These are phyloP conservation scores for Tauraco erythrolophus DNA, from an alignment of 2,113 vertebrate genomes.

Conservation along the genomic window DNA sequence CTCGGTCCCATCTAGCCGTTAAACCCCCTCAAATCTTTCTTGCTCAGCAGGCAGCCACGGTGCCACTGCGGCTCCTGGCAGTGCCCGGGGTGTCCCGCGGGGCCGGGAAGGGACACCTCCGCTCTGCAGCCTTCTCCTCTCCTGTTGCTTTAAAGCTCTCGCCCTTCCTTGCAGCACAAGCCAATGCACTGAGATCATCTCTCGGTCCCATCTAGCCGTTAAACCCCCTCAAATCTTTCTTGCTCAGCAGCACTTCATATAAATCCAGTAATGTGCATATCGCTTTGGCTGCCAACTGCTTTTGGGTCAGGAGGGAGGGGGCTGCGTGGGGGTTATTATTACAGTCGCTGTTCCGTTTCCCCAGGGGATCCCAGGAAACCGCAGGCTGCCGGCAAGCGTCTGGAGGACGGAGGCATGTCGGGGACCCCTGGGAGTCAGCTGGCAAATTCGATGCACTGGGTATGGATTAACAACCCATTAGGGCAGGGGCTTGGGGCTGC, in stretches of 20 bases:
- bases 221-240: slow-evolving; percentile 72
- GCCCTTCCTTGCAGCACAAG: not conserved
- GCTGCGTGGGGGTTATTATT: not conserved
- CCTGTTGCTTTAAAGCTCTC: slow-evolving; percentile 17
- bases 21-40: slow-evolving; percentile 72
- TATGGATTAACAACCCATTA: slow-evolving; percentile 57
- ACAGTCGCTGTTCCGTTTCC: not conserved
- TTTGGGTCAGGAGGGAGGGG: not conserved
- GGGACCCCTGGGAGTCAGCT: slow-evolving; percentile 8
- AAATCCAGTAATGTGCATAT: slow-evolving; percentile 67
- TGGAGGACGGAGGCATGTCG: not conserved
- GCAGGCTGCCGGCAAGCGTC: not conserved
- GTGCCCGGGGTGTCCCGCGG: rapidly evolving
- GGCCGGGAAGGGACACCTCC: not conserved
- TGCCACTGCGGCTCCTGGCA: rapidly evolving
- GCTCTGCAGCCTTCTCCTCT: not conserved
- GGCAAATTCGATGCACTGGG: slow-evolving; percentile 18
- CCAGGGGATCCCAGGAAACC: not conserved
- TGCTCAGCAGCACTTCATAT: slow-evolving; percentile 72
- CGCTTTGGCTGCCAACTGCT: slow-evolving; percentile 57
- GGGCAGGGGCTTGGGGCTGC: slow-evolving; percentile 12
- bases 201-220: slow-evolving; percentile 57
- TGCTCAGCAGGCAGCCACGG: slow-evolving; percentile 67
- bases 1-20: slow-evolving; percentile 57
- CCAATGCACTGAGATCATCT: slow-evolving; percentile 72